A percentile compares a stretch with the other conserved stretches of the same genome.
phyloP scores from a whole-genome alignment of 2,113 vertebrate species.

The Plectropomus leopardus region DNA sequence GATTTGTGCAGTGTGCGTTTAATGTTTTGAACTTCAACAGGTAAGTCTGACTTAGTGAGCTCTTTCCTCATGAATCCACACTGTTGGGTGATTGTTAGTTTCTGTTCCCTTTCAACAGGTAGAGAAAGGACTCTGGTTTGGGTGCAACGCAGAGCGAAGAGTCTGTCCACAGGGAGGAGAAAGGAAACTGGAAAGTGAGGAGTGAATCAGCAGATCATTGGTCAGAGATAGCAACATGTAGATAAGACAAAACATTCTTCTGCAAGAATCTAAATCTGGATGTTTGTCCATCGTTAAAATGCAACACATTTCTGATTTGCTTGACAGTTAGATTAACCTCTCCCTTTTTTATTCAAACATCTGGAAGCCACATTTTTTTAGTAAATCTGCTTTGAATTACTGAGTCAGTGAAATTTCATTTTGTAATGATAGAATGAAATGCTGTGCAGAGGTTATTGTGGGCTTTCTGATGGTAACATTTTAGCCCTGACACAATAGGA shows the following conservation, averaged over 20 bases:
- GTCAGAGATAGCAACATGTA: background rate
- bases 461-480: background rate
- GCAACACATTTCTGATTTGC: background rate
- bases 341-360: background rate
- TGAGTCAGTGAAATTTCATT: too few species aligned
- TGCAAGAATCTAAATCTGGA: background rate
- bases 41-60: background rate
- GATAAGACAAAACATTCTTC: background rate
- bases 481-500: background rate
- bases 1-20: background rate
- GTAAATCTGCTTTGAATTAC: background rate
- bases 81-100: slow-evolving; percentile 49
- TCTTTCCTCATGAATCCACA: slow-evolving; percentile 8
- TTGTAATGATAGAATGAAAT: background rate
- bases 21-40: slow-evolving; percentile 9
- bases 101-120: slow-evolving; percentile 43
- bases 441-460: background rate
- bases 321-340: too few species aligned
- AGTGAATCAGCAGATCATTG: slow-evolving; percentile 6
- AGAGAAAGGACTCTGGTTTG: slow-evolving; percentile 30
- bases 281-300: background rate
- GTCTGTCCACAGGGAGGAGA: slow-evolving; percentile 39
- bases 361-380: background rate
- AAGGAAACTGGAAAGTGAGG: slow-evolving; percentile 49
- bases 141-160: slow-evolving; percentile 14